Evolutionary conservation across 2,113 vertebrate species (phyloP), one percentile per base, ranked within the genome.

Genomic region (Stegostoma tigrinum): DNA sequence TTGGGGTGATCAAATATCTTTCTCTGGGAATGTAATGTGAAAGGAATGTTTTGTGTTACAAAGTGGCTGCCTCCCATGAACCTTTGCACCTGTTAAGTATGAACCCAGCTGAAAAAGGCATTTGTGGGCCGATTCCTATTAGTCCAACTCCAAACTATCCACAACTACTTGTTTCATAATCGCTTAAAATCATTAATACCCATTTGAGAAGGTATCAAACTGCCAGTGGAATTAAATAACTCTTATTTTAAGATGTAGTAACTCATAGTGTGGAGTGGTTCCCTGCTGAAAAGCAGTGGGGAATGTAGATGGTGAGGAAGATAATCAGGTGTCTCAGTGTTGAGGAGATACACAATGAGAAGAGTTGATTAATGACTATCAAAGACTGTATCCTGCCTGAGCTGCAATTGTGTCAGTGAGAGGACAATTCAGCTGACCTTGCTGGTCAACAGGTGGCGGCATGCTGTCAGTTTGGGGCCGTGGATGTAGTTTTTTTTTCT

Each of bases 1-100:
- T 97, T 97, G 0, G 96, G 96, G 96, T 96, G 97, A 97, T 97
- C 97, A 96, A 97, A 95, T 0, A 1, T 0, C 45, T 70, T 96
- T 96, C 86, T n/a, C 95, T 91, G 96, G 96, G 95, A 96, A 96
- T 86, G 96, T 48, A 95, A 96, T 24, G 78, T 96, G 95, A 70
- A 97, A 97, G 96, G 96, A 97, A 97, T 78, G 94, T 96, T 96
- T 2, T 0, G 96, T 96, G 17, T 89, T 95, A 96, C 1, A 3
- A 85, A 68, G 83, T 95, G 80, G 96, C 96, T 97, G 86, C 96
- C 95, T 96, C 96, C 95, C 67, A 0, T 87, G 95, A 52, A 95
- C 64, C 91, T 94, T 8, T 96, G 97, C 97, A 96, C 95, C 90
- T 96, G 94, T 70, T 93, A 72, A 95, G 15, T 48, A n/a, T 30